Conservation (phyloP, 2,888 invertebrate species). For the Eupithecia subfuscata region DNA sequence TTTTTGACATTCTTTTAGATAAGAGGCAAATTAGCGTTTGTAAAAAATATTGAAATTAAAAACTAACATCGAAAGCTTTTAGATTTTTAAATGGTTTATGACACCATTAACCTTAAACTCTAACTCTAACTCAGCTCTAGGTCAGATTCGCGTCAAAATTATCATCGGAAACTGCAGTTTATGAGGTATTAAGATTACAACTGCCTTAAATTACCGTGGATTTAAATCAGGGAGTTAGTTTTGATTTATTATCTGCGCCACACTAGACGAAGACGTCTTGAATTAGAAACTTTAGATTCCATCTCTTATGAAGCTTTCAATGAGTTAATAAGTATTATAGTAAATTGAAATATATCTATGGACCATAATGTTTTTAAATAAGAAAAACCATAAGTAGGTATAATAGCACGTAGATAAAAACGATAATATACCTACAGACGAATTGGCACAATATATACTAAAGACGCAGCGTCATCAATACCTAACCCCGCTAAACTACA, state of each 20-base stretch:
- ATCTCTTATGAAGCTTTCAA: neutral
- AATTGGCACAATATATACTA: neutral
- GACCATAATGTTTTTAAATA: neutral
- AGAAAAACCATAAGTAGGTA: neutral
- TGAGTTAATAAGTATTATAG: neutral
- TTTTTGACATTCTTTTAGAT: neutral
- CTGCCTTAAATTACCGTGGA: conserved; percentile 11
- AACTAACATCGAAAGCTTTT: conserved; percentile 13
- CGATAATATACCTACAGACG: neutral
- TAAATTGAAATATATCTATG: neutral
- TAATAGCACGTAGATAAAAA: neutral
- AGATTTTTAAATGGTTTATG: conserved; percentile 20
- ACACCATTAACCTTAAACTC: conserved; percentile 30
- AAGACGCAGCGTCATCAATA: neutral
- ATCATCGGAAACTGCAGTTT: conserved; percentile 27
- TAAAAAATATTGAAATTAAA: conserved; percentile 17
- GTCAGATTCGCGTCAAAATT: conserved; percentile 24
- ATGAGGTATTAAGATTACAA: conserved; percentile 24
- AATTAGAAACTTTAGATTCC: neutral
- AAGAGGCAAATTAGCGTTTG: neutral
- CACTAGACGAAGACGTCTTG: neutral
- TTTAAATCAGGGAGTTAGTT: conserved; percentile 22
- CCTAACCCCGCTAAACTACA: neutral
- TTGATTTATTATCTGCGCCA: conserved; percentile 21
- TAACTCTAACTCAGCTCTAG: conserved; percentile 10